Conservation (phyloP, 1,140 invertebrate species). For the Chironomus striatipennis region DNA sequence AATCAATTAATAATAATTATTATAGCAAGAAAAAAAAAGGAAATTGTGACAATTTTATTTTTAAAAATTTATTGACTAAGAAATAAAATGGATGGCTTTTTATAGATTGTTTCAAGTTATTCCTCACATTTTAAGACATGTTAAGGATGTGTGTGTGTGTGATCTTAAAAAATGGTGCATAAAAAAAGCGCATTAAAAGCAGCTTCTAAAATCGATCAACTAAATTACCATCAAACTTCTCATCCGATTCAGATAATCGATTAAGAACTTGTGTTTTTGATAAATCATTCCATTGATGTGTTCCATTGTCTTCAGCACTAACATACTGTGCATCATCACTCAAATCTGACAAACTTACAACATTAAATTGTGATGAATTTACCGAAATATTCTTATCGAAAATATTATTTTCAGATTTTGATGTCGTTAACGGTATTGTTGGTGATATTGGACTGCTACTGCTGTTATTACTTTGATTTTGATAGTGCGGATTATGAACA, state of each 20-base stretch:
- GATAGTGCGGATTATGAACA: background rate
- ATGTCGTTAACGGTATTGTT: constrained; percentile 28
- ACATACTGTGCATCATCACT: constrained; percentile 18
- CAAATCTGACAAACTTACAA: constrained; percentile 32
- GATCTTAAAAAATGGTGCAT: background rate
- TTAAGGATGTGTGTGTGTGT: too few species aligned
- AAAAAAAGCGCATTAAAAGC: background rate
- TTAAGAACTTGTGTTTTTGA: constrained; percentile 25
- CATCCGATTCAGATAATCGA: background rate
- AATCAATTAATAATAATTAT: too few species aligned
- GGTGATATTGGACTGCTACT: background rate
- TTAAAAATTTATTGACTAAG: too few species aligned
- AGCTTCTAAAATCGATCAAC: background rate
- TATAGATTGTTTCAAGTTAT: background rate
- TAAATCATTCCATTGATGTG: constrained; percentile 25
- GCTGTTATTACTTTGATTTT: background rate
- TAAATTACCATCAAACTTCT: background rate
- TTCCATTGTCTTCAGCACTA: background rate
- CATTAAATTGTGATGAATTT: constrained; percentile 30
- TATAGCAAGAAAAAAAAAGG: too few species aligned
- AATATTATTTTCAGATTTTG: constrained; percentile 33
- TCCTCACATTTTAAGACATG: too few species aligned
- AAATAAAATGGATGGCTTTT: background rate
- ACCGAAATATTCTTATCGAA: constrained; percentile 30
- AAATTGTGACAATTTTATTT: too few species aligned